Conservation (phyloP, 2,888 invertebrate genomes). For the Microctonus brassicae region DNA sequence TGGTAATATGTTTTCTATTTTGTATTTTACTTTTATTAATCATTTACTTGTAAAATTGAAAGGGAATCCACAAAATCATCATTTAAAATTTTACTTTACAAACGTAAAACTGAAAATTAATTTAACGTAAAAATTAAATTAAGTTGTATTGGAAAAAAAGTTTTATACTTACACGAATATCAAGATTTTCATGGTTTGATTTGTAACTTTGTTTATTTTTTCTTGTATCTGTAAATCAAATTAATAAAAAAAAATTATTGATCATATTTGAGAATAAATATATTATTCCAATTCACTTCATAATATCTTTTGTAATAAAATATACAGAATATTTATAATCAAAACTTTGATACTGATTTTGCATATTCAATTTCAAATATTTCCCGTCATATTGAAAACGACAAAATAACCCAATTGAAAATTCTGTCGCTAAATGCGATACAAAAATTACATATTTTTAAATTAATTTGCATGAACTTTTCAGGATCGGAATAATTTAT, state of each 20-base stretch:
- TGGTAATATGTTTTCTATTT: constrained; percentile 66
- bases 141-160: constrained; percentile 4
- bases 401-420: no score
- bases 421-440: no score
- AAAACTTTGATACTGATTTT: no score
- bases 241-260: constrained; percentile 4
- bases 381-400: no score
- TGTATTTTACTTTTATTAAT: constrained; percentile 36
- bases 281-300: background rate
- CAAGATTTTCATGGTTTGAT: constrained; percentile 96
- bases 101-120: background rate
- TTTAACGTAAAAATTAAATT: no score
- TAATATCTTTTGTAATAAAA: no score
- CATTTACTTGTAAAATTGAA: constrained; percentile 65
- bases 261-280: background rate
- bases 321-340: no score
- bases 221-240: constrained; percentile 72
- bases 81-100: constrained; percentile 42
- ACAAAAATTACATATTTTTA: no score
- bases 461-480: no score
- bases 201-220: constrained; percentile 95
- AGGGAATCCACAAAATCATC: constrained; percentile 65
- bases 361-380: no score
- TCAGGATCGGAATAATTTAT: no score
- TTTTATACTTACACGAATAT: constrained; percentile 78